phyloP scores from a whole-genome alignment of 2,113 vertebrate genomes.

The Sitta europaea region DNA sequence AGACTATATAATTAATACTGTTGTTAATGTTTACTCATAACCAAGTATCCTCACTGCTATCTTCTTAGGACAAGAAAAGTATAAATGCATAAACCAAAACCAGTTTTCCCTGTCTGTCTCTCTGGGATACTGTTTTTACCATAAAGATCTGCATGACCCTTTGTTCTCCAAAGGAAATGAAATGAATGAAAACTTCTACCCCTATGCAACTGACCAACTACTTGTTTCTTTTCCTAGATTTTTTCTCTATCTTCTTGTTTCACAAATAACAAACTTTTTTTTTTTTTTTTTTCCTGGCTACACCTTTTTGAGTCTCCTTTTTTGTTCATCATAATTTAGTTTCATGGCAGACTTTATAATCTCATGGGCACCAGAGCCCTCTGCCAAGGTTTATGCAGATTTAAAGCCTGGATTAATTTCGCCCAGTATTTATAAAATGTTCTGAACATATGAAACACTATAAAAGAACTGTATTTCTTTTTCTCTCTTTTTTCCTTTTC shows the following conservation, averaged over 20 bases:
- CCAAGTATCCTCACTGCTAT: neutral
- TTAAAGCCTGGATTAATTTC: constrained; percentile 49
- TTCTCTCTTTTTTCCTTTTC: neutral
- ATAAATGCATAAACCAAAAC: neutral
- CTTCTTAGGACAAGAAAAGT: neutral
- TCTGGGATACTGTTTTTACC: neutral
- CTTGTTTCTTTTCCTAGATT: neutral
- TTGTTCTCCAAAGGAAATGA: neutral
- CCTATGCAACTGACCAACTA: neutral
- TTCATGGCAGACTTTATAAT: constrained; percentile 27
- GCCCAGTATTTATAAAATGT: neutral
- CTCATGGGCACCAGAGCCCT: neutral
- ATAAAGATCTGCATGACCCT: neutral
- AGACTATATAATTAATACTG: neutral
- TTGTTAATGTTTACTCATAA: neutral
- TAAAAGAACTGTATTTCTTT: neutral
- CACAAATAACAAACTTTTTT: neutral
- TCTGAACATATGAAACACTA: neutral
- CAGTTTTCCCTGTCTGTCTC: neutral
- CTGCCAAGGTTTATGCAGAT: constrained; percentile 56
- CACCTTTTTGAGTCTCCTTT: neutral
- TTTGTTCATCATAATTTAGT: neutral
- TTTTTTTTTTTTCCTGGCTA: neutral
- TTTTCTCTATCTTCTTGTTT: neutral
- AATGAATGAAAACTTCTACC: neutral